Evolutionary conservation across 2,797 vertebrate species (phyloP).

Genomic region (Hafferia zeledoni): DNA sequence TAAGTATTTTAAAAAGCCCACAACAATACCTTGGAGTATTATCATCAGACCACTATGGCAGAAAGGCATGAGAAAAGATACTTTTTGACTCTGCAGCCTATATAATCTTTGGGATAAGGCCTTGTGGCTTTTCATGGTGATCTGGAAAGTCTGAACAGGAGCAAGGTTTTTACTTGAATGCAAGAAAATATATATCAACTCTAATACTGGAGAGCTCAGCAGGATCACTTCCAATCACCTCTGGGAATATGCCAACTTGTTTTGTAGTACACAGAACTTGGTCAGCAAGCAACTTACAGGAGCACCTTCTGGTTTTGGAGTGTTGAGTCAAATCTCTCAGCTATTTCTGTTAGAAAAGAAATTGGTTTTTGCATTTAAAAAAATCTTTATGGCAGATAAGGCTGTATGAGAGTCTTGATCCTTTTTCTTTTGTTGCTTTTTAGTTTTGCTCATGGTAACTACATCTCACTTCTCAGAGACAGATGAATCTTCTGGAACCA

Average conservation of each 20-base stretch:
- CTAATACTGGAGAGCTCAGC: neutral
- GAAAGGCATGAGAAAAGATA: neutral
- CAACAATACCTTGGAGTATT: neutral
- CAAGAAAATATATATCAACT: neutral
- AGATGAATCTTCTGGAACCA: neutral
- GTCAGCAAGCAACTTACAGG: neutral
- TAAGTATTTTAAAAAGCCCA: neutral
- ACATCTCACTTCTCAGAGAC: neutral
- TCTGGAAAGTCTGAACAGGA: neutral
- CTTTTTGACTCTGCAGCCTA: neutral
- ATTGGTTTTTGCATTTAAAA: neutral
- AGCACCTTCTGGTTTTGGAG: neutral
- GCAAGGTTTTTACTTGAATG: neutral
- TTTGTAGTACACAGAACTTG: neutral
- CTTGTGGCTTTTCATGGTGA: accelerated
- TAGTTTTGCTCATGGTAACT: neutral
- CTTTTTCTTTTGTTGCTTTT: neutral
- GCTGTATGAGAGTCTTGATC: neutral
- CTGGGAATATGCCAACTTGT: neutral
- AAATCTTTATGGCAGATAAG: neutral
- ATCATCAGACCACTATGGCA: neutral
- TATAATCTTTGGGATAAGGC: neutral
- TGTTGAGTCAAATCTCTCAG: neutral
- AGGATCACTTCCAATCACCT: neutral
- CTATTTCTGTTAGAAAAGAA: neutral